These are phyloP conservation scores for Anneissia japonica DNA, from an alignment of 35 echinoderm and acorn worm genomes.

Conservation along the genomic window DNA sequence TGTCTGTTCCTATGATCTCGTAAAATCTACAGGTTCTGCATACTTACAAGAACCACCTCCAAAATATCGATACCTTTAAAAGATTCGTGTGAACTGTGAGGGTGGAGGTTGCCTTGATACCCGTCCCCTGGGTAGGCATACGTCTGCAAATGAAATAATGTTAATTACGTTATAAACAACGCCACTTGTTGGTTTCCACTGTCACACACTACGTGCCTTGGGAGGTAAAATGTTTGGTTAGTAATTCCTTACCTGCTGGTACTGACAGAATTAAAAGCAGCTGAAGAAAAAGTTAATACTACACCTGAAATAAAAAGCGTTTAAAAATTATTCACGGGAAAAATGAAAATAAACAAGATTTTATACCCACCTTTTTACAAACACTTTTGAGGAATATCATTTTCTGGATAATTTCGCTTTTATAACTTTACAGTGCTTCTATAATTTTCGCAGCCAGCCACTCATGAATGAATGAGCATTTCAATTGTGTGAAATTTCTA, in stretches of 20 bases:
- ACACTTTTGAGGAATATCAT: too few relatives aligned
- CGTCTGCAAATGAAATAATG: constrained; percentile 17
- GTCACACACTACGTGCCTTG: neutral
- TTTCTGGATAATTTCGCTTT: too few relatives aligned
- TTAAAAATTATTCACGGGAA: neutral
- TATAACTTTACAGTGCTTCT: too few relatives aligned
- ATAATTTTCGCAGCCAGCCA: too few relatives aligned
- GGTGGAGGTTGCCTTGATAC: constrained; percentile 56
- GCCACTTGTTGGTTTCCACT: neutral
- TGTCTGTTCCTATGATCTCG: too few relatives aligned
- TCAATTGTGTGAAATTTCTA: too few relatives aligned
- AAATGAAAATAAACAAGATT: too few relatives aligned
- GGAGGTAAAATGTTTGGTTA: neutral
- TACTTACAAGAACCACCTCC: constrained; percentile 67
- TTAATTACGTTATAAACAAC: neutral
- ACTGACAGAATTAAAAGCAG: neutral
- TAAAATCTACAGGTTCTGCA: too few relatives aligned
- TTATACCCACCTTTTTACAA: too few relatives aligned
- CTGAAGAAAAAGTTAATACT: too few relatives aligned
- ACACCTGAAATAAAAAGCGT: neutral
- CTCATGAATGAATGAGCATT: too few relatives aligned
- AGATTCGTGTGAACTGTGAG: constrained; percentile 54
- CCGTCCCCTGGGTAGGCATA: constrained; percentile 67
- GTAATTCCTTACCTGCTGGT: neutral
- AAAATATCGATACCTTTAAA: constrained; percentile 79